Evolutionary conservation across 2,888 invertebrate genomes (phyloP).

Genomic region (Dorcus parallelipipedus): DNA sequence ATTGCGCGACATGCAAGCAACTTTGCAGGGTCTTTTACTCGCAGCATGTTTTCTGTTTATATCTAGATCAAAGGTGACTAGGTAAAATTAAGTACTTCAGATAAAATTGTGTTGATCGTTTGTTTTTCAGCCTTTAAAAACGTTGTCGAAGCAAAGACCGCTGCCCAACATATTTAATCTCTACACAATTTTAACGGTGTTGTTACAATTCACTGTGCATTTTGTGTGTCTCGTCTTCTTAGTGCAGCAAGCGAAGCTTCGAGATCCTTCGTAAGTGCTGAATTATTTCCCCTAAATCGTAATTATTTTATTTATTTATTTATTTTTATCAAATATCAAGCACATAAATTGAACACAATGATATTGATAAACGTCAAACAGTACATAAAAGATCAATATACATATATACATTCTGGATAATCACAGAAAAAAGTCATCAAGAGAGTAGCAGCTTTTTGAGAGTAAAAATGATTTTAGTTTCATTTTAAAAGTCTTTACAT

Average conservation of each 20-base stretch:
- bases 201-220: conserved; percentile 92
- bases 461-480: too few species aligned
- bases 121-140: conserved; percentile 76
- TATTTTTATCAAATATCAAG: too few species aligned
- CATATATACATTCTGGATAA: too few species aligned
- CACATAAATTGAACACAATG: too few species aligned
- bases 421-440: too few species aligned
- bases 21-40: conserved; percentile 90
- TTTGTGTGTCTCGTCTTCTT: conserved; percentile 88
- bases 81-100: neutral
- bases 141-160: conserved; percentile 89
- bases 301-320: too few species aligned
- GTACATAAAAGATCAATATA: too few species aligned
- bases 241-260: conserved; percentile 73
- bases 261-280: conserved; percentile 52
- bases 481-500: too few species aligned
- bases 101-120: neutral
- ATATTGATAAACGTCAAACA: too few species aligned
- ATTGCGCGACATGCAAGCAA: conserved; percentile 96
- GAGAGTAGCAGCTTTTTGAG: too few species aligned
- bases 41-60: conserved; percentile 98
- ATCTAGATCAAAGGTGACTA: conserved; percentile 86
- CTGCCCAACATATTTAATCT: conserved; percentile 97
- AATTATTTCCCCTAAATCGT: conserved; percentile 28
- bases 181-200: conserved; percentile 93